Evolutionary conservation across 2,888 invertebrate species (phyloP).

Genomic region (Ligdia adustata): DNA sequence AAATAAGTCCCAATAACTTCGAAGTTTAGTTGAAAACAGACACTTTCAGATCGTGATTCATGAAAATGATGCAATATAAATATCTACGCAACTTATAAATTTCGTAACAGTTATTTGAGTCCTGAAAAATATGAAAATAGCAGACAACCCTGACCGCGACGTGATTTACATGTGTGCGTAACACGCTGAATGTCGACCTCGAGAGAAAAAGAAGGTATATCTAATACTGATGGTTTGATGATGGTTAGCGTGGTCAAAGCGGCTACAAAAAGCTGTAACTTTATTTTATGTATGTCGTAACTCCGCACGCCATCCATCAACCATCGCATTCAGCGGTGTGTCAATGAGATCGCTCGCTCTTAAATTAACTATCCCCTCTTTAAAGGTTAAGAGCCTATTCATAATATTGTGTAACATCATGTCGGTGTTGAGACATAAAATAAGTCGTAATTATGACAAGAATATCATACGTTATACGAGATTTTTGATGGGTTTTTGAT

Average conservation of each 20-base stretch:
- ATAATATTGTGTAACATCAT: slow-evolving; percentile 2
- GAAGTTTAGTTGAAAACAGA: slow-evolving; percentile 5
- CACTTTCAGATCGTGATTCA: slow-evolving; percentile 1
- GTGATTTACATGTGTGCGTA: background rate
- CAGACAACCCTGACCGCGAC: background rate
- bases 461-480: background rate
- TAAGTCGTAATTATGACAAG: slow-evolving; percentile 1
- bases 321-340: no score
- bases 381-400: background rate
- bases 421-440: background rate
- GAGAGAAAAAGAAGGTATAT: no score
- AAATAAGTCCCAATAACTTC: background rate
- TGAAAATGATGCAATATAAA: background rate
- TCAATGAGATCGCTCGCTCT: background rate
- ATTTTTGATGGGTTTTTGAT: slow-evolving; percentile 1
- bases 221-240: no score
- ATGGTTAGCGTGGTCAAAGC: background rate
- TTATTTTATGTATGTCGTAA: no score
- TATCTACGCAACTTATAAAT: no score
- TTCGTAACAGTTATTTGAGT: background rate
- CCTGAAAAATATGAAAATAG: background rate
- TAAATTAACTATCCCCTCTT: background rate
- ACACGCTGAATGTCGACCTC: no score
- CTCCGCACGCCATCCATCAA: no score
- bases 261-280: no score